Evolutionary conservation across 1,140 invertebrate genomes (phyloP).

Genomic region (Calosoma granatense): DNA sequence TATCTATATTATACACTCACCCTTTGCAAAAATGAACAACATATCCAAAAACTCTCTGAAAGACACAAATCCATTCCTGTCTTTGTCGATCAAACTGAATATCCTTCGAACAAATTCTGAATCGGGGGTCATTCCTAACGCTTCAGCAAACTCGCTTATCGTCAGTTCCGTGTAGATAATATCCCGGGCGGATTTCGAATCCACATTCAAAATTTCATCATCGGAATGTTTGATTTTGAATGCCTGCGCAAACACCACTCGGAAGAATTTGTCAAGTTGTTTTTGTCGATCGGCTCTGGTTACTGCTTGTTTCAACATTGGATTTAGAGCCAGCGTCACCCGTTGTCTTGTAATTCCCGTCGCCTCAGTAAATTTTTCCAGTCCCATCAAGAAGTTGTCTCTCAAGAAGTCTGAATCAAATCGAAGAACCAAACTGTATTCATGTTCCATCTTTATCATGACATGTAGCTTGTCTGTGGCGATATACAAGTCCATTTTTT

Average conservation of each 20-base stretch:
- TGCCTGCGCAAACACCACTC: conserved; percentile 41
- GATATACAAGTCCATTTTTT: background rate
- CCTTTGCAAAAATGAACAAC: conserved; percentile 50
- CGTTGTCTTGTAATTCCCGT: conserved; percentile 21
- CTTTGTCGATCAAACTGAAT: conserved; percentile 52
- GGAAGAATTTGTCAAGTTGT: conserved; percentile 42
- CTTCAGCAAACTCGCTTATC: conserved; percentile 48
- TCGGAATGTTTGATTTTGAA: conserved; percentile 31
- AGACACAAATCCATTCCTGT: conserved; percentile 54
- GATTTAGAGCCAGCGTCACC: conserved; percentile 23
- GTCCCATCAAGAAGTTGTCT: conserved; percentile 27
- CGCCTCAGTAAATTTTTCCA: conserved; percentile 29
- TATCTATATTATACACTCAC: conserved; percentile 2
- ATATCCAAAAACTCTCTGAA: conserved; percentile 55
- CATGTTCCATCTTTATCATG: conserved; percentile 42
- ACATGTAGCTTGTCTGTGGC: conserved; percentile 39
- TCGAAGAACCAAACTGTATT: conserved; percentile 46
- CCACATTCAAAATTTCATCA: conserved; percentile 33
- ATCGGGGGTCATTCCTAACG: conserved; percentile 42
- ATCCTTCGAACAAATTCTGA: conserved; percentile 49
- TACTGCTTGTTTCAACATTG: conserved; percentile 31
- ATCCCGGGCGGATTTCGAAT: conserved; percentile 35
- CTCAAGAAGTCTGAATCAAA: conserved; percentile 31
- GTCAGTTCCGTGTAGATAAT: conserved; percentile 43
- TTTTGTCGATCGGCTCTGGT: conserved; percentile 32